These are phyloP conservation scores for Neogale vison DNA, from an alignment of 2,113 vertebrate species.

Conservation along the genomic window DNA sequence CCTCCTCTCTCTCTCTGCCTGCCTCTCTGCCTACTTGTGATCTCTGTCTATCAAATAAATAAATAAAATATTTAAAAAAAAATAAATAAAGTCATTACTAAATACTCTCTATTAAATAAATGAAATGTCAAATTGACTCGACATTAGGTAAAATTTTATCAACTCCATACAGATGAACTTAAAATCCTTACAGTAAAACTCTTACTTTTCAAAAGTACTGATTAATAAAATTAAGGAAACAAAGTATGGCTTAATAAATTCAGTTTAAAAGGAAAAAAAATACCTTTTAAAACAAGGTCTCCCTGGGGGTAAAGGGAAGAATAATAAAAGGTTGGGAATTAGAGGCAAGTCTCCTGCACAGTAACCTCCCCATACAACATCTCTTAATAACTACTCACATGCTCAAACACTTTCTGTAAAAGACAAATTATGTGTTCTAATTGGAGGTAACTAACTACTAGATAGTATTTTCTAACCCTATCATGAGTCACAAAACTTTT, in stretches of 20 bases:
- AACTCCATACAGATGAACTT: neutral
- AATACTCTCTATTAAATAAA: neutral
- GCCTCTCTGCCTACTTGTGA: too few relatives aligned
- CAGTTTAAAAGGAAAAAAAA: neutral
- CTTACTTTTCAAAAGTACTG: neutral
- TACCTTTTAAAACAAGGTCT: neutral
- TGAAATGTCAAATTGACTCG: neutral
- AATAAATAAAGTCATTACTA: neutral
- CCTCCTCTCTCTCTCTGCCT: too few relatives aligned
- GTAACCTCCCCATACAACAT: neutral
- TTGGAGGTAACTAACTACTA: neutral
- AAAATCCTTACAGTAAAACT: neutral
- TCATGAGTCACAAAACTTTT: neutral
- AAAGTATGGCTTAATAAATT: slow-evolving; percentile 26
- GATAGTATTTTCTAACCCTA: neutral
- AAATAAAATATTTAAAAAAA: too few relatives aligned
- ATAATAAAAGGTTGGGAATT: slow-evolving; percentile 3
- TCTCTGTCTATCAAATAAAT: too few relatives aligned
- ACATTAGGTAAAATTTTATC: slow-evolving; percentile 14
- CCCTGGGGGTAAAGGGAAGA: neutral
- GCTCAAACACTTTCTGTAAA: neutral
- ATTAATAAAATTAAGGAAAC: slow-evolving; percentile 18
- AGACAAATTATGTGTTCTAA: neutral
- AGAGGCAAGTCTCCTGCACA: neutral
- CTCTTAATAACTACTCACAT: neutral